These are phyloP conservation scores for Pseudorasbora parva DNA, from an alignment of 2,113 vertebrate species.

Conservation along the genomic window DNA sequence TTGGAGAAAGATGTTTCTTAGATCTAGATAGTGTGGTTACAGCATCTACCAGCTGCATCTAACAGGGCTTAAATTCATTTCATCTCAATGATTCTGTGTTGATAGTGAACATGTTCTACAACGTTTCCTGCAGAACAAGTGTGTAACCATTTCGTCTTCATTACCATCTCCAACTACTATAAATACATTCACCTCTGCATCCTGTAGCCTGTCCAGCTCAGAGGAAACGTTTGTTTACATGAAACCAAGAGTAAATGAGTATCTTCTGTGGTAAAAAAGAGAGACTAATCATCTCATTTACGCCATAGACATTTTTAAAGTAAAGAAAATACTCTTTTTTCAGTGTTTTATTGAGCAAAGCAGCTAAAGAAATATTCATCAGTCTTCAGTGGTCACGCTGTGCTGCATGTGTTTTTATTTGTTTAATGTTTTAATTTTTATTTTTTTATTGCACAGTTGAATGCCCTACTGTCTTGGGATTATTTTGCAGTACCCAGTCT, in stretches of 20 bases:
- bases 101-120: conserved; percentile 8
- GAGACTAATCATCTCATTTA: not conserved
- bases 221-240: conserved; percentile 49
- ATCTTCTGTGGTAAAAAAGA: not conserved
- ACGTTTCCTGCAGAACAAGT: conserved; percentile 34
- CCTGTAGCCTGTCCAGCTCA: conserved; percentile 44
- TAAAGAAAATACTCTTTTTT: not conserved
- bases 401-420: not conserved
- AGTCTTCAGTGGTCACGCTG: not conserved
- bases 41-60: not conserved
- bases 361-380: not conserved
- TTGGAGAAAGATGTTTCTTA: conserved; percentile 5
- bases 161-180: conserved; percentile 22
- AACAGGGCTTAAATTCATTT: conserved; percentile 27
- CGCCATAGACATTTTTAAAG: not conserved
- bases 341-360: not conserved
- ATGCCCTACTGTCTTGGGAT: not conserved
- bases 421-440: not conserved
- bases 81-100: conserved; percentile 33
- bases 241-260: conserved; percentile 34
- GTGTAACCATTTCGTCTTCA: conserved; percentile 40
- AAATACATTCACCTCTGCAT: conserved; percentile 53
- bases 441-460: conserved; percentile 1
- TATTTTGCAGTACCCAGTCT: not conserved
- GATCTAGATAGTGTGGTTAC: conserved; percentile 27